phyloP scores from a whole-genome alignment of 2,113 vertebrate genomes.

The Siphamia tubifer region DNA sequence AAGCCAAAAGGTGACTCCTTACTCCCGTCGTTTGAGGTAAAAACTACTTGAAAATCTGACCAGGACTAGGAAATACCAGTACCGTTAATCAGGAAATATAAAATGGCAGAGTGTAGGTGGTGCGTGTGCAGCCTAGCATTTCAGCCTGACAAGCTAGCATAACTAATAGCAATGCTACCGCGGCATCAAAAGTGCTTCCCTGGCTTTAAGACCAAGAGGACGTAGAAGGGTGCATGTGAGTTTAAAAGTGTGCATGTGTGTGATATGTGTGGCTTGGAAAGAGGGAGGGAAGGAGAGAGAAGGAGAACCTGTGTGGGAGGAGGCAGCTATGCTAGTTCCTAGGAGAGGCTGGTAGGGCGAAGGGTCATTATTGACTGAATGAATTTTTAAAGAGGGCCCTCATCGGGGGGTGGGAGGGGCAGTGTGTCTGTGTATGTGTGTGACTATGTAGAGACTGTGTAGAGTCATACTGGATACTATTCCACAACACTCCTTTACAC shows the following conservation, averaged over 20 bases:
- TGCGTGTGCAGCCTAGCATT: not conserved
- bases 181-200: conserved; percentile 1
- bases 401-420: conserved; percentile 39
- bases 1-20: conserved; percentile 40
- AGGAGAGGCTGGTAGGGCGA: conserved; percentile 69
- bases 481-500: conserved; percentile 10
- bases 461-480: conserved; percentile 32
- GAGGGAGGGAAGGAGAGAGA: conserved; percentile 30
- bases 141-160: not conserved
- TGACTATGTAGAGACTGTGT: conserved; percentile 21
- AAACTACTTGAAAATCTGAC: conserved; percentile 9
- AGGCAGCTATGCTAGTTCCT: conserved; percentile 69
- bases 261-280: conserved; percentile 12
- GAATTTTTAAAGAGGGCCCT: conserved; percentile 79
- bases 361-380: conserved; percentile 79
- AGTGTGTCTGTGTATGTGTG: conserved; percentile 24
- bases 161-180: conserved; percentile 20
- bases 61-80: conserved; percentile 1
- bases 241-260: not conserved
- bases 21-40: not conserved
- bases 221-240: conserved; percentile 7
- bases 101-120: not conserved
- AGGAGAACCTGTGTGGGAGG: conserved; percentile 68
- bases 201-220: conserved; percentile 8
- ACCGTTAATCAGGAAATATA: conserved; percentile 39